Evolutionary conservation across 2,888 invertebrate genomes (phyloP).

Genomic region (Dasysyrphus tricinctus): DNA sequence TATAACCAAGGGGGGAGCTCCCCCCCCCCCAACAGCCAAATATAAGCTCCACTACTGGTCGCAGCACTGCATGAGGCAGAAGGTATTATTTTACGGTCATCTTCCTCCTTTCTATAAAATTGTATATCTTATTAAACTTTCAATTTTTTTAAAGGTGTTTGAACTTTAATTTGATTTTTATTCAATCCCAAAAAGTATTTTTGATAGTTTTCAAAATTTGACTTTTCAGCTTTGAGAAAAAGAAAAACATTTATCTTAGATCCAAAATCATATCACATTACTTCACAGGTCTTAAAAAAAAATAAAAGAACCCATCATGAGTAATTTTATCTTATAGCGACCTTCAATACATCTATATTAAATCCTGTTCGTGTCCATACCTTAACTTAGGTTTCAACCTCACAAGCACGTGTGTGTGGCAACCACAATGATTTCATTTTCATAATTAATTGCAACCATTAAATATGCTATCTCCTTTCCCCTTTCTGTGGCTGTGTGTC

Average conservation of each 20-base stretch:
- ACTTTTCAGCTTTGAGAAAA: not conserved
- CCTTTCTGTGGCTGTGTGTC: not conserved
- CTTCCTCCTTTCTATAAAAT: too few relatives aligned
- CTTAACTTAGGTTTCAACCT: not conserved
- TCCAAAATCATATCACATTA: constrained; percentile 36
- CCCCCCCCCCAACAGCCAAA: too few relatives aligned
- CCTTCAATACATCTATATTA: constrained; percentile 63
- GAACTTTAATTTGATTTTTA: not conserved
- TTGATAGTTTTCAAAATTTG: not conserved
- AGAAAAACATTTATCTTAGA: constrained; percentile 20
- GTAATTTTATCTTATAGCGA: constrained; percentile 35
- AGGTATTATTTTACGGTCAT: too few relatives aligned
- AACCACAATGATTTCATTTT: constrained; percentile 69
- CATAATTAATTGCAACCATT: constrained; percentile 73
- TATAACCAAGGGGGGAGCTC: too few relatives aligned
- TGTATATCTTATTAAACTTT: too few relatives aligned
- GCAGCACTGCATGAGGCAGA: too few relatives aligned
- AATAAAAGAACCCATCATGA: constrained; percentile 2
- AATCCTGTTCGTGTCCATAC: constrained; percentile 21
- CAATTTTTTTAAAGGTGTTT: not conserved
- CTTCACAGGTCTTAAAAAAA: constrained; percentile 5
- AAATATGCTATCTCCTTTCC: constrained; percentile 40
- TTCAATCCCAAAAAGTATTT: not conserved
- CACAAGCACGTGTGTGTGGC: constrained; percentile 56
- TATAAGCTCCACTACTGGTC: too few relatives aligned